These are phyloP conservation scores for Conus ventricosus DNA, from an alignment of 1,140 invertebrate genomes.

Conservation along the genomic window DNA sequence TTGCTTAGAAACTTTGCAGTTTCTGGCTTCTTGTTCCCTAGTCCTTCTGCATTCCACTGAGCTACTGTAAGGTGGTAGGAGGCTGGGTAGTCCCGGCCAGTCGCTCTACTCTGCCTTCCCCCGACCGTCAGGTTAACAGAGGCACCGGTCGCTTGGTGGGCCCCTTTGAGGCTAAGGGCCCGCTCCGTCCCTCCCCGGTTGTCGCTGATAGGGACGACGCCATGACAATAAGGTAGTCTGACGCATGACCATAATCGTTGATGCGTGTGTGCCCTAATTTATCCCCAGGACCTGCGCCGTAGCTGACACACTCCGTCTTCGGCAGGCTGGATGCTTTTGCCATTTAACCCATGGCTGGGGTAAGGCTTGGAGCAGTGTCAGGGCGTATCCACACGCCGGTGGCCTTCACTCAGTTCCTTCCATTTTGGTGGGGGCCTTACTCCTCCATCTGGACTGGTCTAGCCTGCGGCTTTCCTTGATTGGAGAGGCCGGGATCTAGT, in stretches of 20 bases:
- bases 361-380: too few species aligned
- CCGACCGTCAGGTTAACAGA: background rate
- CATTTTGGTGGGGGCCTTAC: too few species aligned
- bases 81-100: conserved; percentile 20
- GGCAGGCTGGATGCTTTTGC: too few species aligned
- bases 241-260: conserved; percentile 5
- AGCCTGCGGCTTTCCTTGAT: too few species aligned
- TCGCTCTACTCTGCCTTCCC: background rate
- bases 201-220: conserved; percentile 14
- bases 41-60: conserved; percentile 45
- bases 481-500: too few species aligned
- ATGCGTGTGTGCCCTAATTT: background rate
- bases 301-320: too few species aligned
- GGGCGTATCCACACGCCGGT: too few species aligned
- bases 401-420: too few species aligned
- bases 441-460: too few species aligned
- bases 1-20: conserved; percentile 32
- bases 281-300: background rate
- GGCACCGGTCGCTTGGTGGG: background rate
- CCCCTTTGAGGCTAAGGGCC: conserved; percentile 2
- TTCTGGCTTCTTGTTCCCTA: conserved; percentile 41
- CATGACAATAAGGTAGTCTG: background rate
- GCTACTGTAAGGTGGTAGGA: conserved; percentile 18
- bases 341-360: too few species aligned
- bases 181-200: background rate